Evolutionary conservation across 35 echinoderm and acorn worm genomes (phyloP).

Genomic region (Stichopus chloronotus): DNA sequence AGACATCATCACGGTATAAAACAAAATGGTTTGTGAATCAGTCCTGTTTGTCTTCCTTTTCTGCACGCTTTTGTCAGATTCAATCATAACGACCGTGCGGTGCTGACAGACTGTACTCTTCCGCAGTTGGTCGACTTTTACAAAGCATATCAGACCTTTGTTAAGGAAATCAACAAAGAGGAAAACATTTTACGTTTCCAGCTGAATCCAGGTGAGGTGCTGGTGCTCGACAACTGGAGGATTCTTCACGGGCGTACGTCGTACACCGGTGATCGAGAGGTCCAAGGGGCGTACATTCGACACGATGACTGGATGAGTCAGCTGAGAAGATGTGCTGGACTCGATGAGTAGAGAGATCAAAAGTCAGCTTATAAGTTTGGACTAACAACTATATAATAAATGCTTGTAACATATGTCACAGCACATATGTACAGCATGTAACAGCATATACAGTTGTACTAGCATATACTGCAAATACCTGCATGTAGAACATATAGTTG

Average conservation of each 20-base stretch:
- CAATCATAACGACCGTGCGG: constrained; percentile 3
- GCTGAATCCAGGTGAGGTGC: constrained; percentile 32
- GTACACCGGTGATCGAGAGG: constrained; percentile 38
- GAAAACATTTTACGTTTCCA: constrained; percentile 17
- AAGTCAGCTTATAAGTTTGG: no score
- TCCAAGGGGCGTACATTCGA: no score
- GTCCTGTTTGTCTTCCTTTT: no score
- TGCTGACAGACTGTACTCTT: neutral
- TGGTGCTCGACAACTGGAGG: constrained; percentile 53
- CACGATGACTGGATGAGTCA: constrained; percentile 34
- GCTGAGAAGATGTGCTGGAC: neutral
- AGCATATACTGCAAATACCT: no score
- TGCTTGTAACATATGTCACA: no score
- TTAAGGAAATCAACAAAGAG: neutral
- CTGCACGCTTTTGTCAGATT: constrained; percentile 10
- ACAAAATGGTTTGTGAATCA: no score
- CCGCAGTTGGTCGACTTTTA: constrained; percentile 9
- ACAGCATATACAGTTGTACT: no score
- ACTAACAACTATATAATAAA: no score
- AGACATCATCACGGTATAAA: no score
- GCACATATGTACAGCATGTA: no score
- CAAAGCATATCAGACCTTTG: constrained; percentile 16
- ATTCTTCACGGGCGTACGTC: constrained; percentile 30
- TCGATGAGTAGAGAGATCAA: neutral
- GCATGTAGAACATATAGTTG: no score